Evolutionary conservation across 2,113 vertebrate species (phyloP).

Genomic region (Gulo gulo): DNA sequence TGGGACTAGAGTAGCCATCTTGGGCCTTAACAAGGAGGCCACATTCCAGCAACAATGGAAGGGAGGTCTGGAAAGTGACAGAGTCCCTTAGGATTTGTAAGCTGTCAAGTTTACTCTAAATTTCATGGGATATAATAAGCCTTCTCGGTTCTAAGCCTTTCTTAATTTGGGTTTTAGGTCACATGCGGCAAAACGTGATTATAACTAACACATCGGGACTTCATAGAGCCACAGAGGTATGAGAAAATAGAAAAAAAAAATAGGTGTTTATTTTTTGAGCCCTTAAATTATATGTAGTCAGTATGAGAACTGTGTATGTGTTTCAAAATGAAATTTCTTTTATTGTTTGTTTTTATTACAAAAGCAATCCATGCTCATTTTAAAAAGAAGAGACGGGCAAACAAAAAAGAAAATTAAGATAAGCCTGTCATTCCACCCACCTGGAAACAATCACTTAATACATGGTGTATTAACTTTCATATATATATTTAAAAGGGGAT

Average conservation of each 20-base stretch:
- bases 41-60: background rate
- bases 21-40: background rate
- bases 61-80: background rate
- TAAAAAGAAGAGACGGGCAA: background rate
- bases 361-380: conserved; percentile 6
- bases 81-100: background rate
- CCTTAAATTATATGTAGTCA: background rate
- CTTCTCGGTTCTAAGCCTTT: background rate
- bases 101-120: background rate
- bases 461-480: background rate
- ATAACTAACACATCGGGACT: background rate
- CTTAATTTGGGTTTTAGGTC: background rate
- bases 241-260: background rate
- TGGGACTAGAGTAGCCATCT: background rate
- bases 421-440: background rate
- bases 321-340: conserved; percentile 51
- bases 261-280: background rate
- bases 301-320: background rate
- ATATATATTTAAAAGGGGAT: background rate
- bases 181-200: background rate
- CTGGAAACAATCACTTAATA: background rate
- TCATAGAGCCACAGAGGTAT: background rate
- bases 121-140: background rate
- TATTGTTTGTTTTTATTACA: conserved; percentile 53
- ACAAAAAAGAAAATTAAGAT: conserved; percentile 6